phyloP scores from a whole-genome alignment of 2,888 invertebrate genomes.

The Sinhomidia bicolor region DNA sequence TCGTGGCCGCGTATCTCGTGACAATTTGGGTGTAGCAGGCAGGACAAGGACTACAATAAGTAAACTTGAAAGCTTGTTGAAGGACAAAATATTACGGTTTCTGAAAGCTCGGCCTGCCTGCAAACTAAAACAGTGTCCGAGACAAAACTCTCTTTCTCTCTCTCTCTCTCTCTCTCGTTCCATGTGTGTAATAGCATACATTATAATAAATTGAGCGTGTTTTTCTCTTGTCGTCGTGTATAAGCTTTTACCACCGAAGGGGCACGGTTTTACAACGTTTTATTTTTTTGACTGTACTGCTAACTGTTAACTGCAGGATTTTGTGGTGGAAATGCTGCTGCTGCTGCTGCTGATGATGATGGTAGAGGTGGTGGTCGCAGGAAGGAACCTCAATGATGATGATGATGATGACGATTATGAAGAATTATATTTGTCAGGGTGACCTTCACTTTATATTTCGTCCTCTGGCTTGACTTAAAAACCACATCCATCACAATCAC shows the following conservation, averaged over 20 bases:
- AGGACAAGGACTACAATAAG: neutral
- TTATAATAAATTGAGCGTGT: conserved; percentile 35
- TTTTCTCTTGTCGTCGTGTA: neutral
- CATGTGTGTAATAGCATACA: conserved; percentile 22
- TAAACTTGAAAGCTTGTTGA: conserved; percentile 25
- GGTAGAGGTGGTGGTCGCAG: neutral
- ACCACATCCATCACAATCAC: conserved; percentile 57
- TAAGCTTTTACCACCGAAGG: too few species aligned
- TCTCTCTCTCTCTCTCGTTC: too few species aligned
- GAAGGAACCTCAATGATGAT: neutral
- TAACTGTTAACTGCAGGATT: neutral
- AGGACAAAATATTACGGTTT: conserved; percentile 29
- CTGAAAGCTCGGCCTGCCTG: neutral
- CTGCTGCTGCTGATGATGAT: too few species aligned
- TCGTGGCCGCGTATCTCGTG: neutral
- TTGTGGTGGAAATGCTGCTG: too few species aligned
- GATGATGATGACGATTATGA: conserved; percentile 14
- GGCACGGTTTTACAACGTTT: neutral
- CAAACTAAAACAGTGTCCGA: neutral
- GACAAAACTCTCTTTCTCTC: too few species aligned
- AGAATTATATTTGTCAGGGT: conserved; percentile 21
- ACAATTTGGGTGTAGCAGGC: neutral
- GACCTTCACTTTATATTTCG: conserved; percentile 44
- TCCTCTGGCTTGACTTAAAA: conserved; percentile 41
- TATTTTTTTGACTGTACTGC: neutral